phyloP scores from a whole-genome alignment of 2,888 invertebrate genomes.

The Lasioglossum leucozonium region DNA sequence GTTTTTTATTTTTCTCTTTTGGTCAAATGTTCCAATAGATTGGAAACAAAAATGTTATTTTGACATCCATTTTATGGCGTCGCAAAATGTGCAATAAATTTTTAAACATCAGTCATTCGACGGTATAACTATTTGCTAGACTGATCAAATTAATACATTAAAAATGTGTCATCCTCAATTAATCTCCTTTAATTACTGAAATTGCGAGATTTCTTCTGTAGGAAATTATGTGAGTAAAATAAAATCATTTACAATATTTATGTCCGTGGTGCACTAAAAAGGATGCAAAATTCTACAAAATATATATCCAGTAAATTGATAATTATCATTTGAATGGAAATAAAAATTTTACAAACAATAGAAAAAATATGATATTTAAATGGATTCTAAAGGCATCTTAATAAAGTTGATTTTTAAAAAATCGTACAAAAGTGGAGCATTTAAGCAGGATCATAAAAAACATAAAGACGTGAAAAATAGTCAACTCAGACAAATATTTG shows the following conservation, averaged over 20 bases:
- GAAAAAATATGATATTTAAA: neutral
- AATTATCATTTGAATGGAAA: too few relatives aligned
- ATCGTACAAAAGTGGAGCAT: neutral
- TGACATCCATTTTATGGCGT: fast-evolving
- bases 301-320: too few relatives aligned
- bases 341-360: too few relatives aligned
- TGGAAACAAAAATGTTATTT: too few relatives aligned
- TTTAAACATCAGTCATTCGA: too few relatives aligned
- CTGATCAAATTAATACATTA: neutral
- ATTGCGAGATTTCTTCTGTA: neutral
- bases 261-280: too few relatives aligned
- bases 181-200: neutral
- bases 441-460: neutral
- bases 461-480: neutral
- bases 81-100: too few relatives aligned
- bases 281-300: too few relatives aligned
- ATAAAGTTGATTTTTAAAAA: neutral
- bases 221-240: too few relatives aligned
- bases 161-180: too few relatives aligned
- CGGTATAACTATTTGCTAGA: neutral
- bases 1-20: neutral
- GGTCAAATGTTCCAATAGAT: too few relatives aligned
- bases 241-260: too few relatives aligned
- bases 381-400: neutral
- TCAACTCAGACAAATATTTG: neutral